Evolutionary conservation across 2,888 invertebrate species (phyloP).

Genomic region (Prosopocoilus inquinatus): DNA sequence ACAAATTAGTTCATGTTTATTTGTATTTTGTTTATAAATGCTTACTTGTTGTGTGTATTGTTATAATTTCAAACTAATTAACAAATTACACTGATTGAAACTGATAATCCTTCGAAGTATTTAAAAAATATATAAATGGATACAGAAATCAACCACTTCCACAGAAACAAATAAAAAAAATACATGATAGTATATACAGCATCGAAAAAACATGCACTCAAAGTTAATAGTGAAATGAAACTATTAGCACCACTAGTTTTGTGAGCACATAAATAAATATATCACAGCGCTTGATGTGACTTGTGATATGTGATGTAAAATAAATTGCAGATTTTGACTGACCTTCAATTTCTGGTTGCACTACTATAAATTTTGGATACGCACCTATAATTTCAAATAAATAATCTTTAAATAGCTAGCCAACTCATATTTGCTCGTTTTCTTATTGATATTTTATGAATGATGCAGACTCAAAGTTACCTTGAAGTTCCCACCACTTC

Average conservation of each 20-base stretch:
- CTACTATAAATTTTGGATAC: constrained; percentile 15
- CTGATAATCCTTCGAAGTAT: neutral
- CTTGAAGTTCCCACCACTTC: constrained; percentile 75
- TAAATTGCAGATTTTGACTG: constrained; percentile 7
- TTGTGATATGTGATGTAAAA: constrained; percentile 2
- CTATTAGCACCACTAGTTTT: neutral
- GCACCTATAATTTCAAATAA: constrained; percentile 13
- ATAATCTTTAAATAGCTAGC: neutral
- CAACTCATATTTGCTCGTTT: neutral
- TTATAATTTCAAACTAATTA: no score
- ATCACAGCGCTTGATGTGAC: neutral
- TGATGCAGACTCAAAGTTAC: constrained; percentile 46
- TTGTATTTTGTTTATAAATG: no score
- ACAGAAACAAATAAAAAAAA: no score
- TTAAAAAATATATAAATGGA: neutral
- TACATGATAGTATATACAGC: no score
- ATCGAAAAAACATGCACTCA: neutral
- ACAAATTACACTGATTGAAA: neutral
- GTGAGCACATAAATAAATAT: neutral
- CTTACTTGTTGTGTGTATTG: no score
- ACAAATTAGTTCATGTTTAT: no score
- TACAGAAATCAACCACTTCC: no score
- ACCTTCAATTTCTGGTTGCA: constrained; percentile 21
- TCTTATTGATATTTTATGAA: constrained; percentile 2
- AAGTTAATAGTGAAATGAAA: neutral